phyloP scores from a whole-genome alignment of 1,140 invertebrate species.

The Melanaphis sacchari region DNA sequence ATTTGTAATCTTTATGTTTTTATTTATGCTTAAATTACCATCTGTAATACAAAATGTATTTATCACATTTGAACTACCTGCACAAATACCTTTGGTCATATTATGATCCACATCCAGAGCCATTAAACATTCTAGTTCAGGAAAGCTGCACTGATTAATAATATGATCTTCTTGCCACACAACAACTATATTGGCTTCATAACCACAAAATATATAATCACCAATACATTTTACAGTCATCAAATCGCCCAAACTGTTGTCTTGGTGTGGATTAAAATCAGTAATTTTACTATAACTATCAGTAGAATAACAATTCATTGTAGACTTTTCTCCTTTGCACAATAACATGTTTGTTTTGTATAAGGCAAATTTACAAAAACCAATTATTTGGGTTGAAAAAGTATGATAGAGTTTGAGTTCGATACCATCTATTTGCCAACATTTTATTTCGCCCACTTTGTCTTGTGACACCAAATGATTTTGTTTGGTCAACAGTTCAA shows the following conservation, averaged over 20 bases:
- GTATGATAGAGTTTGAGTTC: constrained; percentile 3
- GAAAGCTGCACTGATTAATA: background rate
- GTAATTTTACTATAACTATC: constrained; percentile 6
- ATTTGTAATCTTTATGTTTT: constrained; percentile 72
- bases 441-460: constrained; percentile 11
- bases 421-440: constrained; percentile 18
- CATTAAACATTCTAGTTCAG: constrained; percentile 69
- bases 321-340: constrained; percentile 19
- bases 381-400: background rate
- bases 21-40: constrained; percentile 64
- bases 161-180: constrained; percentile 11
- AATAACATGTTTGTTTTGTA: constrained; percentile 31
- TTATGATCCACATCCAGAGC: constrained; percentile 73
- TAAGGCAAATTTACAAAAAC: constrained; percentile 21
- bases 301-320: constrained; percentile 24
- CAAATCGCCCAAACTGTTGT: background rate
- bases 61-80: constrained; percentile 69
- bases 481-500: background rate
- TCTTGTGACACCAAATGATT: constrained; percentile 31
- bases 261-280: background rate
- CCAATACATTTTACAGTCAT: background rate
- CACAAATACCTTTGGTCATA: constrained; percentile 71
- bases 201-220: constrained; percentile 43
- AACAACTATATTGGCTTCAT: constrained; percentile 22
- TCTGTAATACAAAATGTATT: constrained; percentile 63